Evolutionary conservation across 2,888 invertebrate species (phyloP).

Genomic region (Malthinus flaveolus): DNA sequence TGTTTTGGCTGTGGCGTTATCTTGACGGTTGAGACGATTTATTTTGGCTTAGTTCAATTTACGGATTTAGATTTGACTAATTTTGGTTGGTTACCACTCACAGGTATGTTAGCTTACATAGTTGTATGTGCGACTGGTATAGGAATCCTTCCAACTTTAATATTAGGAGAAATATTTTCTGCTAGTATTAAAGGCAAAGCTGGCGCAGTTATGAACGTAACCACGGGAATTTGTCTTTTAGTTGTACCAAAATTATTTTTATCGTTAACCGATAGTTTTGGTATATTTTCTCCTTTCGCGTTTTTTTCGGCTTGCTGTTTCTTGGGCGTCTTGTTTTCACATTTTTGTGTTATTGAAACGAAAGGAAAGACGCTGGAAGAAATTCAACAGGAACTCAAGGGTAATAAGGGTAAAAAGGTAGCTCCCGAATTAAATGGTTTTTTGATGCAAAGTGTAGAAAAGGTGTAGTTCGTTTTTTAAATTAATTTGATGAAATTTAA

Average conservation of each 20-base stretch:
- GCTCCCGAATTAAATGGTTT: background rate
- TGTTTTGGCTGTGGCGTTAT: slow-evolving; percentile 35
- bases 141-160: slow-evolving; percentile 43
- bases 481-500: background rate
- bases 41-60: slow-evolving; percentile 38
- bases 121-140: slow-evolving; percentile 33
- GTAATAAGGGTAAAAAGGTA: background rate
- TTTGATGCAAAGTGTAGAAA: background rate
- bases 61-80: slow-evolving; percentile 25
- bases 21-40: slow-evolving; percentile 38
- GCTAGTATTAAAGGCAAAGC: slow-evolving; percentile 46
- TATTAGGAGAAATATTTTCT: slow-evolving; percentile 44
- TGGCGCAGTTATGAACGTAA: slow-evolving; percentile 38
- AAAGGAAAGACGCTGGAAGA: slow-evolving; percentile 3
- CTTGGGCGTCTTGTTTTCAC: background rate
- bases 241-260: background rate
- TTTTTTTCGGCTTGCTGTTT: background rate
- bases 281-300: background rate
- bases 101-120: slow-evolving; percentile 42
- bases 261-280: background rate
- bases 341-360: background rate
- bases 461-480: background rate
- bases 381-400: slow-evolving; percentile 5
- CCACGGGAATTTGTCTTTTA: slow-evolving; percentile 22
- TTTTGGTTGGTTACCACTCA: slow-evolving; percentile 43